phyloP scores from a whole-genome alignment of 2,888 invertebrate genomes.

The Chymomyza caudatula region DNA sequence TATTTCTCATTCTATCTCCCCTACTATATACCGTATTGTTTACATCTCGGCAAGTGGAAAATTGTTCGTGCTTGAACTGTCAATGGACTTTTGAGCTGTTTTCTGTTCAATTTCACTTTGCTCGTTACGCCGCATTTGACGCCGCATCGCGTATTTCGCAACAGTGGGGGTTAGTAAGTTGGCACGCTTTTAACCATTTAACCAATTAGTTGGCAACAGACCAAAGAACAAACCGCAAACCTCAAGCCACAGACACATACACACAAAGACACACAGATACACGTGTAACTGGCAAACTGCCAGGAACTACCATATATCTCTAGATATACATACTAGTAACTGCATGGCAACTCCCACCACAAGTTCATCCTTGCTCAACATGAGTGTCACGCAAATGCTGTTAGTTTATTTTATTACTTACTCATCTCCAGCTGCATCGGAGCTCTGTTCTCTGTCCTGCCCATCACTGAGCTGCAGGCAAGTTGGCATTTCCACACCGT shows the following conservation, averaged over 20 bases:
- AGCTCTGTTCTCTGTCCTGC: neutral
- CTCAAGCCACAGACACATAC: neutral
- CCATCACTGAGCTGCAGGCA: neutral
- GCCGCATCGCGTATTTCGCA: no score
- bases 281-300: conserved; percentile 9
- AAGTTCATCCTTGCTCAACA: conserved; percentile 12
- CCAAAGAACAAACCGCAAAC: neutral
- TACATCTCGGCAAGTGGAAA: neutral
- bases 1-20: neutral
- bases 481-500: neutral
- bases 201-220: conserved; percentile 26
- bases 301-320: neutral
- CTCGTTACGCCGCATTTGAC: neutral
- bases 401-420: conserved; percentile 46
- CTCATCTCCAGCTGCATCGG: conserved; percentile 23
- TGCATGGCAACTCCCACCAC: neutral
- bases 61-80: conserved; percentile 12
- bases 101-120: neutral
- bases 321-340: neutral
- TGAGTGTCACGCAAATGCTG: conserved; percentile 58
- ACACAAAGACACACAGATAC: neutral
- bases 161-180: neutral
- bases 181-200: neutral
- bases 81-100: neutral
- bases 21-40: neutral